Base-by-base conservation (phyloP, 2,113 vertebrate species). In the Colossoma macropomum region DNA sequence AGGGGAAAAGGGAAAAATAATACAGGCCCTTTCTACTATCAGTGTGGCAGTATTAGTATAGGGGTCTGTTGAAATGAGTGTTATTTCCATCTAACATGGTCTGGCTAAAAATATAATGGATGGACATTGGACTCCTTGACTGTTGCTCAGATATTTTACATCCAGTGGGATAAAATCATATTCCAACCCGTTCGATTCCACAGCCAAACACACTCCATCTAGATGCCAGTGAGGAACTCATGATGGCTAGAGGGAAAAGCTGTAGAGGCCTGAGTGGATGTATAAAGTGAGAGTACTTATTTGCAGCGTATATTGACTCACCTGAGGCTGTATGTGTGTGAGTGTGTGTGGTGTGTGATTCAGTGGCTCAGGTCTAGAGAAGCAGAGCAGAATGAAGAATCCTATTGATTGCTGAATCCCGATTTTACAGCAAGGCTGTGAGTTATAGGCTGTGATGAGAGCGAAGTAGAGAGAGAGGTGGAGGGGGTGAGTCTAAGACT, bases 371-470 rank as follows among this genome's bases (percentile, higher is more conserved):
- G 88, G 81, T 81, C 66, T 50, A 88, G 38, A 63, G 72, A 80
- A 84, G 79, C 79, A 72, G 80, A 84, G 75, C 79, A 86, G 87
- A 90, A 85, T 85, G 79, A 87, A 85, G 81, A 85, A 74, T 90
- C 41, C 34, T 89, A 93, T 92, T 90, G 91, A 93, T 93, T 86
- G 92, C 85, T 90, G 87, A 90, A 89, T 88, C 86, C 87, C 86
- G 85, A 88, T 89, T 91, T 91, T 88, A 90, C 84, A 28, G 89
- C 84, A 83, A 84, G 79, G 45, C n/a, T 48, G 9, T 87, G 88
- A 91, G 89, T 92, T 92, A 91, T 86, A 85, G 88, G n/a, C 27
- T 25, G 50, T 19, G 50, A 52, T 52, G 50, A 16, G 17, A 52
- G 50, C 17, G 4, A 52, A 19, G 17, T 1, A 52, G 50, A 19